Evolutionary conservation across 2,113 vertebrate genomes (phyloP), one percentile per base, ranked within the genome.

Genomic region (Pyxicephalus adspersus): DNA sequence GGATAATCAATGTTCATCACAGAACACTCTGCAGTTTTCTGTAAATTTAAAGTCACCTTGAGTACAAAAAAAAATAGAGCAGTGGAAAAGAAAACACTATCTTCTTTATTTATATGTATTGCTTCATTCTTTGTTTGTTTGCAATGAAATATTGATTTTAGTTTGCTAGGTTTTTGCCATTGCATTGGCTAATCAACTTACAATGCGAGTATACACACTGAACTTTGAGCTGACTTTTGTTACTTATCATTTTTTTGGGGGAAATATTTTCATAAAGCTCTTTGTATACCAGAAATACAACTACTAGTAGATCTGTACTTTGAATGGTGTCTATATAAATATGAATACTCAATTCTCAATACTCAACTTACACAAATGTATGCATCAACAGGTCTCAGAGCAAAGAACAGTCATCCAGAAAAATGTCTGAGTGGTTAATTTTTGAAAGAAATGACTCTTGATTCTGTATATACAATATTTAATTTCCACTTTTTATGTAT

Each of bases 61-160:
- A 17, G 23, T 23, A 31, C 58, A 25, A 61, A 58, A 31, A n/a
- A 57, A 67, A 67, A 66, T 60, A 3, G 75, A 13, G 31, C 45
- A n/a, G 60, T 6, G 77, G 26, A 29, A 58, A 83, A 77, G n/a
- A 68, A 70, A 60, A 83, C 64, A 34, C 54, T 29, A 25, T 66
- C 51, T 31, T 51, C n/a, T 26, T 76, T 66, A 66, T 77, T 77
- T 77, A 50, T 31, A 19, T 23, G 26, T 58, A 19, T 79, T 66
- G 20, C 64, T 26, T 60, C 64, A 67, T 79, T 60, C 52, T 66
- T 26, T 55, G 29, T 58, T 67, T 68, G 64, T 45, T 22, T n/a
- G 38, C 77, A 61, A 80, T 25, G 64, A 77, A 64, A 77, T 77
- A 77, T 77, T 77, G 75, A 77, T 77, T 77, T 76, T 76, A 50